Evolutionary conservation across 2,888 invertebrate genomes (phyloP), one percentile per base, ranked within the genome.

Genomic region (Leptarthrus brevirostris): DNA sequence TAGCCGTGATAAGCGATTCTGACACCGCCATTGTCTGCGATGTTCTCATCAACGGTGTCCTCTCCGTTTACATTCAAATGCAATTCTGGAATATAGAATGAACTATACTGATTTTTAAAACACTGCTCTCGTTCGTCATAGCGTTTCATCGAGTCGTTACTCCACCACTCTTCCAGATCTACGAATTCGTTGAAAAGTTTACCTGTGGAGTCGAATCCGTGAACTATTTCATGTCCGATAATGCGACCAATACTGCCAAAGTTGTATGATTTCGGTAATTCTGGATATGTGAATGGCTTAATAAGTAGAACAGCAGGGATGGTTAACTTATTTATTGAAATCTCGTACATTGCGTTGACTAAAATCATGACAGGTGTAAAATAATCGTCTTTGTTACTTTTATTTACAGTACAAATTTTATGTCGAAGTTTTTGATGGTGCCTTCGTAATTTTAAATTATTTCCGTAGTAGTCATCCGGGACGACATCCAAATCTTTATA

Each of bases 151-250:
- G 54, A 40, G n/a, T 22, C 34, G 24, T 53, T 40, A 1, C 24
- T 53, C 71, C 71, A 49, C 52, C 69, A 69, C 2, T 16, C 34
- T 34, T 69, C 26, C 12, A 18, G 26, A 18, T 52, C 30, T 10
- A 30, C 36, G 30, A 30, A 69, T 20, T 34, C 95, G 5, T 95
- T 96, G 76, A 93, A 88, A 79, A 94, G 93, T 73, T 95, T 89
- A 66, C 96, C 94, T 14, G 91, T 90, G 79, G 92, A 92, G 81
- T 93, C 93, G 80, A 93, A 93, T 4, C 93, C 93, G 81, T 94
- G 94, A 0, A 93, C 93, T 72, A 95, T 93, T 86, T 94, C 94
- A 82, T 94, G 94, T 0, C 93, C 93, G 78, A 94, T 93, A 3
- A 93, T 92, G 80, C 92, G 93, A 1, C 94, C 94, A 73, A 94